phyloP scores from a whole-genome alignment of 1,140 invertebrate genomes.

The Zaprionus ornatus region DNA sequence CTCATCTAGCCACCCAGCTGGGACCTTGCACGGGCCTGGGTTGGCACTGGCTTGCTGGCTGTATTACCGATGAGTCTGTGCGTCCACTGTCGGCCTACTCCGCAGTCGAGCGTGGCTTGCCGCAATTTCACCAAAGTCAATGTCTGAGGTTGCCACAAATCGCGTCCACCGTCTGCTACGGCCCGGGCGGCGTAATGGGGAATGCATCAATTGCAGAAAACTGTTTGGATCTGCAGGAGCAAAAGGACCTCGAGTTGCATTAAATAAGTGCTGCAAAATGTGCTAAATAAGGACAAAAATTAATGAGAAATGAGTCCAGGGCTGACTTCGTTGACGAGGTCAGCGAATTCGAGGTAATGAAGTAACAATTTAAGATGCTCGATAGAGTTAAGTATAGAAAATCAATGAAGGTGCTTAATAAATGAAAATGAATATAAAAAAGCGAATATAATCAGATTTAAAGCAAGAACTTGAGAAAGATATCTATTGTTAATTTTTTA shows the following conservation, averaged over 20 bases:
- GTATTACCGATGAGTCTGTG: conserved; percentile 64
- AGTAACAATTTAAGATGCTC: not conserved
- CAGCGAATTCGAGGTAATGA: not conserved
- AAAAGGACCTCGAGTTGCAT: not conserved
- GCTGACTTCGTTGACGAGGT: not conserved
- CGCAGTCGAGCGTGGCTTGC: conserved; percentile 35
- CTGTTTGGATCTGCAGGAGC: conserved; percentile 25
- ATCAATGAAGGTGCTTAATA: no score
- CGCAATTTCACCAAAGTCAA: conserved; percentile 76
- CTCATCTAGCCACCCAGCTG: not conserved
- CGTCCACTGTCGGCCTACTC: not conserved
- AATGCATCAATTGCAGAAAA: conserved; percentile 56
- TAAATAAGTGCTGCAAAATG: conserved; percentile 14
- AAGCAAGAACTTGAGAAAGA: no score
- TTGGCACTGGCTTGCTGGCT: conserved; percentile 44
- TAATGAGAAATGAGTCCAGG: conserved; percentile 14
- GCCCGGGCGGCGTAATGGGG: conserved; percentile 50
- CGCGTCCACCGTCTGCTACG: conserved; percentile 25
- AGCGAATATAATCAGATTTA: no score
- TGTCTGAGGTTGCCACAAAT: conserved; percentile 60
- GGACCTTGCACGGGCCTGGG: not conserved
- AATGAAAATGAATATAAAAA: no score
- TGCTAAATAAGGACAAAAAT: conserved; percentile 2
- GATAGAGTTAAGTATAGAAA: not conserved
- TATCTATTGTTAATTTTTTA: no score